A percentile compares a stretch with the other conserved stretches of the same genome.
Conservation (phyloP, 2,797 vertebrate species). For the Saxicola maurus region DNA sequence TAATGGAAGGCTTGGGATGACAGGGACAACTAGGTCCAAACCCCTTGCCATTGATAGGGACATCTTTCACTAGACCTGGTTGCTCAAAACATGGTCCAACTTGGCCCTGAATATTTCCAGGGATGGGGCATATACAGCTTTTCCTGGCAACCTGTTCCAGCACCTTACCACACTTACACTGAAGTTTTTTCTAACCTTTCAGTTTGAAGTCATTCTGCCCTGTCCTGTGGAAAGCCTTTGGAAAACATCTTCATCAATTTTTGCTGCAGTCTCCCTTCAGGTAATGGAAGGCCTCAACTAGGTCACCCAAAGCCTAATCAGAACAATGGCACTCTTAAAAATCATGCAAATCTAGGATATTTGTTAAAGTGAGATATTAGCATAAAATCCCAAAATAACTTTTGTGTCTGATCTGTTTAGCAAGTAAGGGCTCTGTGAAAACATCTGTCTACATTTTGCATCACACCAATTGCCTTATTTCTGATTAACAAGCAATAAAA, state of each 20-base stretch:
- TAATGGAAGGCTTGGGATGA: not conserved
- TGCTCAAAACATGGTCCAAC: not conserved
- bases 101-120: not conserved
- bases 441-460: not conserved
- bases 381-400: not conserved
- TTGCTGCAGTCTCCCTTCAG: not conserved
- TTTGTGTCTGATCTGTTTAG: not conserved
- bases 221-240: not conserved
- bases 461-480: not conserved
- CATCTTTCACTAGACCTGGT: not conserved
- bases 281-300: not conserved
- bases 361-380: not conserved
- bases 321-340: not conserved
- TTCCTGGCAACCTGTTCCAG: not conserved
- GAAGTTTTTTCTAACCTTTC: not conserved
- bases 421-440: not conserved
- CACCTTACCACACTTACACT: not conserved
- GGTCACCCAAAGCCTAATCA: not conserved
- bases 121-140: not conserved
- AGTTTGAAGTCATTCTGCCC: not conserved
- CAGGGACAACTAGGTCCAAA: not conserved
- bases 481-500: not conserved
- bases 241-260: not conserved
- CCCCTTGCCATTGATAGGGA: rapidly evolving
- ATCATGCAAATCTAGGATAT: not conserved